Percentiles rank a stretch among this genome's conserved stretches.
Conservation (phyloP, 2,888 invertebrate species). For the Didymodactylos carnosus region DNA sequence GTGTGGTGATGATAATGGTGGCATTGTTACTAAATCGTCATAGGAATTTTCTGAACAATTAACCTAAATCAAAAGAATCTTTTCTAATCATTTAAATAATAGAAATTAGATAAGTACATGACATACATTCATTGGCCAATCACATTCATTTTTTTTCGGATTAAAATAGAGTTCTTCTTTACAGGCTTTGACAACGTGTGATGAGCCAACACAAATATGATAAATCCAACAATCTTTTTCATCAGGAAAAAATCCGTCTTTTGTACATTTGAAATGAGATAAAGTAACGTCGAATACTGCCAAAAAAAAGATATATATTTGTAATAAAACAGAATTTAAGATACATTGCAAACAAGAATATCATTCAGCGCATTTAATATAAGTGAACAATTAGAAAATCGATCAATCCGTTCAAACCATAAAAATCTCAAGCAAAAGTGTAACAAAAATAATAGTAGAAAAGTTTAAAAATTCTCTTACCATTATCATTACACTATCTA, state of each 20-base stretch:
- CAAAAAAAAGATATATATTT: too few species aligned
- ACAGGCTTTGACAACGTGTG: constrained; percentile 12
- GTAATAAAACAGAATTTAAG: too few species aligned
- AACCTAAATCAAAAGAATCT: background rate
- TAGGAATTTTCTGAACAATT: background rate
- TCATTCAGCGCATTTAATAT: too few species aligned
- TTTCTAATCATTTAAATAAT: background rate
- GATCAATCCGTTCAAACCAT: too few species aligned
- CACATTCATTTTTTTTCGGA: constrained; percentile 6
- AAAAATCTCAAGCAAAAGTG: too few species aligned
- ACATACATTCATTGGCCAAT: constrained; percentile 14
- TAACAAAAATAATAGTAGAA: too few species aligned
- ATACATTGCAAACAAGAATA: too few species aligned
- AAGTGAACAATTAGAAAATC: too few species aligned
- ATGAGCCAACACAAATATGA: constrained; percentile 11
- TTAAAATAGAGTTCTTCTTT: constrained; percentile 13
- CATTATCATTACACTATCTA: too few species aligned
- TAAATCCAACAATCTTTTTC: constrained; percentile 12
- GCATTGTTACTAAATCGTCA: background rate
- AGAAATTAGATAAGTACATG: background rate
- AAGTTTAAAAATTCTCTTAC: too few species aligned
- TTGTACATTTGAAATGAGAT: constrained; percentile 13
- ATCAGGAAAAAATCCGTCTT: constrained; percentile 14
- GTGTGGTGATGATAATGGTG: background rate
- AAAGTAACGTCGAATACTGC: too few species aligned